phyloP scores from a whole-genome alignment of 2,797 vertebrate genomes.

The Gila robusta region DNA sequence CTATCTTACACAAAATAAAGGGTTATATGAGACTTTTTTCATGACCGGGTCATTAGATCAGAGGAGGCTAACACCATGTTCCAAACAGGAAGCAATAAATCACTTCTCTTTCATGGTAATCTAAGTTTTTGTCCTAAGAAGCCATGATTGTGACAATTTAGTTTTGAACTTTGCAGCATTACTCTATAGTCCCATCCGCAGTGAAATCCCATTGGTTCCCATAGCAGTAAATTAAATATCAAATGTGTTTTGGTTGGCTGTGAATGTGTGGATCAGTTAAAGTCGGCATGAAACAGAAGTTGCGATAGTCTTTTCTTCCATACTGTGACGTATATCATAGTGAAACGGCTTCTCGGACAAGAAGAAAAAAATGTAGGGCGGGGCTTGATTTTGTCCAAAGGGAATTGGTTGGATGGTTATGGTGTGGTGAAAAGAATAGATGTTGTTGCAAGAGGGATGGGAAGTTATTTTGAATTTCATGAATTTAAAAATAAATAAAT shows the following conservation, averaged over 20 bases:
- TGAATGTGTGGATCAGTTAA: not conserved
- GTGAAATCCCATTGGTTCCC: not conserved
- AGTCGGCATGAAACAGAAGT: not conserved
- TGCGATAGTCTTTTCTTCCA: not conserved
- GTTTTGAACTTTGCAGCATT: not conserved
- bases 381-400: not conserved
- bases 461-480: not conserved
- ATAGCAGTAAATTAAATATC: not conserved
- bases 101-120: slow-evolving; percentile 8
- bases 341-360: not conserved
- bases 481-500: not conserved
- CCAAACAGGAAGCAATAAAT: slow-evolving; percentile 25
- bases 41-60: slow-evolving; percentile 1
- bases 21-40: slow-evolving; percentile 3
- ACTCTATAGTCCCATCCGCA: not conserved
- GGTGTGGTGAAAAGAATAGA: not conserved
- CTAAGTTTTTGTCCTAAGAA: not conserved
- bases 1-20: not conserved
- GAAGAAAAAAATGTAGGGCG: too few species aligned
- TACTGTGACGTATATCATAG: not conserved
- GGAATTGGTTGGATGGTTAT: not conserved
- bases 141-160: not conserved
- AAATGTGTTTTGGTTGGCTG: not conserved
- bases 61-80: not conserved
- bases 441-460: not conserved